Evolutionary conservation across 2,797 vertebrate genomes (phyloP).

Genomic region (Esox masquinongy): DNA sequence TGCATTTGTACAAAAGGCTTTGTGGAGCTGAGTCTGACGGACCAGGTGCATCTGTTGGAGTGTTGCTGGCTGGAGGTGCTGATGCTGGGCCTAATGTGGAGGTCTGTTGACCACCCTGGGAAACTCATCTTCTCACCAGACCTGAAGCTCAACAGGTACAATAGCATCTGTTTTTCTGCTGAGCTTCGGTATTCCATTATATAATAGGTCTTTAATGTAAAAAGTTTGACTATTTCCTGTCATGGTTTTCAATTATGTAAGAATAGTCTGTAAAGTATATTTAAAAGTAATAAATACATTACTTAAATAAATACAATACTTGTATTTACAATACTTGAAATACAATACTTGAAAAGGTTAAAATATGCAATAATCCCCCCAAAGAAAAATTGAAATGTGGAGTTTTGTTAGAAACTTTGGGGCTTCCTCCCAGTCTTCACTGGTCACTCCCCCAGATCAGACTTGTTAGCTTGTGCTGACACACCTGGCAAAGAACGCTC

Average conservation of each 20-base stretch:
- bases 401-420: conserved; percentile 8
- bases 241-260: not conserved
- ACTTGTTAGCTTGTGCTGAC: conserved; percentile 13
- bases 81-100: conserved; percentile 97
- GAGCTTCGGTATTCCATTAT: not conserved
- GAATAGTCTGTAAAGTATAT: not conserved
- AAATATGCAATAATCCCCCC: not conserved
- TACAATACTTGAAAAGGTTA: not conserved
- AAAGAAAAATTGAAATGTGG: too few relatives aligned
- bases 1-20: conserved; percentile 76
- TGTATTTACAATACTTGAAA: not conserved
- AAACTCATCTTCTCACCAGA: conserved; percentile 96
- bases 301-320: not conserved
- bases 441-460: conserved; percentile 15
- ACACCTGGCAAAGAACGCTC: not conserved
- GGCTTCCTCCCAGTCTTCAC: not conserved
- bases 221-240: not conserved
- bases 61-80: conserved; percentile 97
- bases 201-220: not conserved
- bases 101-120: conserved; percentile 92
- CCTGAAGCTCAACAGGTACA: conserved; percentile 91
- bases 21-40: conserved; percentile 84
- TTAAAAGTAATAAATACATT: not conserved
- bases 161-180: not conserved
- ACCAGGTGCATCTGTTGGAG: conserved; percentile 94